A percentile compares a stretch with the other conserved stretches of the same genome.
Evolutionary conservation across 2,888 invertebrate genomes (phyloP).

Genomic region (Temnothorax unifasciatus): DNA sequence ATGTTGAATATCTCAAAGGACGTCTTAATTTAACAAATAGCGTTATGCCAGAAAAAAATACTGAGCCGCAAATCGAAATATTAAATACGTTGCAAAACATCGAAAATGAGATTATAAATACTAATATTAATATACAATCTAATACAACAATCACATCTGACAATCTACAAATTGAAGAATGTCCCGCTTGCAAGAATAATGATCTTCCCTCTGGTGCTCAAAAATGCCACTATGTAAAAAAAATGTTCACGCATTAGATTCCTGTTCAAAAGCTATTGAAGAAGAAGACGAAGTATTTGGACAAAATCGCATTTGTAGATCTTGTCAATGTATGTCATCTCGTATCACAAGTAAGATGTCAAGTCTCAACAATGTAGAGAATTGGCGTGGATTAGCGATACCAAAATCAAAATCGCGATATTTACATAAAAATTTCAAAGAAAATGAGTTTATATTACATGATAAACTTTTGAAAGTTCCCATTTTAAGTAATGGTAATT

Average conservation of each 20-base stretch:
- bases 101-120: neutral
- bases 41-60: no score
- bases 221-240: slow-evolving; percentile 42
- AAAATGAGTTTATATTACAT: slow-evolving; percentile 27
- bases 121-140: slow-evolving; percentile 17
- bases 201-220: slow-evolving; percentile 51
- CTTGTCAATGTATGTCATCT: slow-evolving; percentile 29
- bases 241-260: slow-evolving; percentile 48
- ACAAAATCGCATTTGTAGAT: slow-evolving; percentile 50
- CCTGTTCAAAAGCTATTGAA: slow-evolving; percentile 43
- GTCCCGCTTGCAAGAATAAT: slow-evolving; percentile 49
- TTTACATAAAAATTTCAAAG: slow-evolving; percentile 2
- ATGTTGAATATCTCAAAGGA: no score
- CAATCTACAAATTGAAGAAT: slow-evolving; percentile 23
- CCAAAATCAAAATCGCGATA: slow-evolving; percentile 19
- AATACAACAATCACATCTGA: slow-evolving; percentile 7
- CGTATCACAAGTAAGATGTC: slow-evolving; percentile 19
- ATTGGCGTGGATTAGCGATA: slow-evolving; percentile 48
- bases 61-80: no score
- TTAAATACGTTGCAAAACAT: neutral
- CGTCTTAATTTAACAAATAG: no score
- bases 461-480: slow-evolving; percentile 18
- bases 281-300: slow-evolving; percentile 51
- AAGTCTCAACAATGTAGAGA: slow-evolving; percentile 27
- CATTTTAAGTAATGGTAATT: slow-evolving; percentile 38